Percentiles rank a stretch among this genome's conserved stretches.
Evolutionary conservation across 2,113 vertebrate genomes (phyloP).

Genomic region (Caranx melampygus): DNA sequence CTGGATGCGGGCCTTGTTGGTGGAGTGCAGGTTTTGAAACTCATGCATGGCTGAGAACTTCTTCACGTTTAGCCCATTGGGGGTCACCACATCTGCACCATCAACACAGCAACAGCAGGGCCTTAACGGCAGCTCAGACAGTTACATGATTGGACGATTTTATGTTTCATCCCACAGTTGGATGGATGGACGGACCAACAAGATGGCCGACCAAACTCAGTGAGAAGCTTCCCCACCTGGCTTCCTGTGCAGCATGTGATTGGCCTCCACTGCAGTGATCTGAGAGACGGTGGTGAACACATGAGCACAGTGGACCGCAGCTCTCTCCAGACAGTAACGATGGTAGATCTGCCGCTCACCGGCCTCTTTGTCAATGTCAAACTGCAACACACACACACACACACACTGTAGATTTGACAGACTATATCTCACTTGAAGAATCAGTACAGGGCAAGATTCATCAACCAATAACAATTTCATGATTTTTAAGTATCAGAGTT

Average conservation of each 20-base stretch:
- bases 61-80: conserved; percentile 96
- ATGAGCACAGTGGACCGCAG: conserved; percentile 92
- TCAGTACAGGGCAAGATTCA: no score
- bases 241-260: conserved; percentile 93
- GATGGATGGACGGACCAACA: background rate
- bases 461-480: no score
- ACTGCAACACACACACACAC: conserved; percentile 79
- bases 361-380: conserved; percentile 94
- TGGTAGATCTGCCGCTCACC: conserved; percentile 98
- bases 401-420: no score
- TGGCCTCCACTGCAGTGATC: conserved; percentile 95
- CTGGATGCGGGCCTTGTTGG: conserved; percentile 92
- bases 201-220: background rate
- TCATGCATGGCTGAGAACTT: conserved; percentile 99
- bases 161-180: background rate
- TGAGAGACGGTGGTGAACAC: conserved; percentile 97
- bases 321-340: conserved; percentile 95
- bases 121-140: background rate
- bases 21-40: conserved; percentile 97
- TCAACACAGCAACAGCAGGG: conserved; percentile 71
- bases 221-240: conserved; percentile 83
- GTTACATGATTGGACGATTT: background rate
- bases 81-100: conserved; percentile 93
- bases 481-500: no score
- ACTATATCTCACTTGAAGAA: no score